phyloP scores from a whole-genome alignment of 2,888 invertebrate species.

The Agrochola macilenta region DNA sequence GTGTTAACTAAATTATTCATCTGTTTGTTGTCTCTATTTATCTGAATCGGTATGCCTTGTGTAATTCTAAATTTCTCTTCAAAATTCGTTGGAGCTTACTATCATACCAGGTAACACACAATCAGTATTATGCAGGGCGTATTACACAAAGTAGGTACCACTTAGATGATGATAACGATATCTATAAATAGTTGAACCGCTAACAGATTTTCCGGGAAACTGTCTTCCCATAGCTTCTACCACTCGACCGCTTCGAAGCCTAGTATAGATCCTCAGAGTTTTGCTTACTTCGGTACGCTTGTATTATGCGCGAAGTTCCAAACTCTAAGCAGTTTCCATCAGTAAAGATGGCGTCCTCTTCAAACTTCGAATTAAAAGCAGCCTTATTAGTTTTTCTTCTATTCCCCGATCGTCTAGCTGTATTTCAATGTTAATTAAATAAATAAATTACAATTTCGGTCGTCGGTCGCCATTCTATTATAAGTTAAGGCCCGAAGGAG shows the following conservation, averaged over 20 bases:
- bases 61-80: neutral
- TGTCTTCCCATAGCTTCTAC: neutral
- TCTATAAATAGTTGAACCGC: neutral
- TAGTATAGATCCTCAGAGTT: neutral
- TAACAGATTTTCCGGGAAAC: neutral
- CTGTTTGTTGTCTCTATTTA: neutral
- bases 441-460: conserved; percentile 60
- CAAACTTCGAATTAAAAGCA: conserved; percentile 6
- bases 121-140: neutral
- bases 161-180: neutral
- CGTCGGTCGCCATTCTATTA: conserved; percentile 57
- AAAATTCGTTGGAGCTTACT: neutral
- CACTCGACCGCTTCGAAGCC: neutral
- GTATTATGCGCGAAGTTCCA: neutral
- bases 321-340: neutral
- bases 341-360: neutral
- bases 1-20: neutral
- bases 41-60: neutral
- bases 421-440: conserved; percentile 60
- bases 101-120: neutral
- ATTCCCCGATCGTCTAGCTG: conserved; percentile 18
- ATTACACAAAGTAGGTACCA: neutral
- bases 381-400: conserved; percentile 5
- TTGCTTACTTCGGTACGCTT: neutral
- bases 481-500: conserved; percentile 62